Percentiles rank a stretch among this genome's conserved stretches.
Evolutionary conservation across 2,888 invertebrate genomes (phyloP).

Genomic region (Argyresthia albistria): DNA sequence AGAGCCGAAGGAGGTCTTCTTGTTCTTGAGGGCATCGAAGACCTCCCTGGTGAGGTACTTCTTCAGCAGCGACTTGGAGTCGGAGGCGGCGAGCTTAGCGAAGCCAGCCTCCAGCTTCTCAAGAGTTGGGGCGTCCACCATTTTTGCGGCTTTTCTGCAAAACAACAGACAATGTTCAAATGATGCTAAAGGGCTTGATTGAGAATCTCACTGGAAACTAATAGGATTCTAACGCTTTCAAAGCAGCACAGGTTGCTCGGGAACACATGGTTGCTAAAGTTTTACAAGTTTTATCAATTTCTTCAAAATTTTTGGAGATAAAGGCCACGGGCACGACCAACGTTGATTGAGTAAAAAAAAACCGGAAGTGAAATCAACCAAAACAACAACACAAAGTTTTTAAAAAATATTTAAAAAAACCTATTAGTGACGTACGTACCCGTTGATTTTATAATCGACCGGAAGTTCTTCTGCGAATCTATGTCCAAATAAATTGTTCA

Average conservation of each 20-base stretch:
- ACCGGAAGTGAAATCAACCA: slow-evolving; percentile 12
- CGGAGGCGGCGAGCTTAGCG: slow-evolving; percentile 88
- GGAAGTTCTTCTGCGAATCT: background rate
- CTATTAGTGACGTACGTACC: background rate
- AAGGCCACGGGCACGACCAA: background rate
- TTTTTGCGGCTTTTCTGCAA: slow-evolving; percentile 82
- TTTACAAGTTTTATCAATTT: background rate
- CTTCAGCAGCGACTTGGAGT: slow-evolving; percentile 97
- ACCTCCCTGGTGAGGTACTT: slow-evolving; percentile 94
- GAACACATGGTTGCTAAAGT: slow-evolving; percentile 44
- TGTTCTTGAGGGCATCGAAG: slow-evolving; percentile 92
- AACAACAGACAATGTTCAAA: background rate
- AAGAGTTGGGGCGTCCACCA: slow-evolving; percentile 93
- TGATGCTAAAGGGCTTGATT: background rate
- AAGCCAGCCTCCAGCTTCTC: slow-evolving; percentile 94
- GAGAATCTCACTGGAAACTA: background rate
- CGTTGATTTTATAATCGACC: background rate
- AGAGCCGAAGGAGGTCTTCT: slow-evolving; percentile 95
- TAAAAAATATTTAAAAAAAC: background rate
- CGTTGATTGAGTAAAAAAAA: background rate
- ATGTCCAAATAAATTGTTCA: too few relatives aligned
- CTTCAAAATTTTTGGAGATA: background rate
- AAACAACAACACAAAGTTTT: background rate
- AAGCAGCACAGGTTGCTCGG: slow-evolving; percentile 59
- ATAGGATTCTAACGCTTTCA: slow-evolving; percentile 51